phyloP scores from a whole-genome alignment of 2,797 vertebrate species.

The Acanthurus tractus region DNA sequence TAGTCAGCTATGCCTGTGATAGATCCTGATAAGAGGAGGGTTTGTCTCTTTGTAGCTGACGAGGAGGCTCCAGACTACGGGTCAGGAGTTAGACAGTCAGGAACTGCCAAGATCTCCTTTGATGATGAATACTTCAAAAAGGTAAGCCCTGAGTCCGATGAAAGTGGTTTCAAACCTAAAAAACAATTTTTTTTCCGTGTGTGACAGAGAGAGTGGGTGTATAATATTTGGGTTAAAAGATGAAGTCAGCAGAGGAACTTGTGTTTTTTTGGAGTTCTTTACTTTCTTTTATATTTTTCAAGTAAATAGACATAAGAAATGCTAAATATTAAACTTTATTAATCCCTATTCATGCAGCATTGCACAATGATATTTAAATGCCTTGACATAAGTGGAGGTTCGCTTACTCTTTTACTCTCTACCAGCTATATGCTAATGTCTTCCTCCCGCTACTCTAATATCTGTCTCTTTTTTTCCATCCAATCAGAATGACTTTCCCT shows the following conservation, averaged over 20 bases:
- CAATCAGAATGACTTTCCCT: slow-evolving; percentile 90
- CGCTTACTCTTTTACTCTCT: background rate
- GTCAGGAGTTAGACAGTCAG: slow-evolving; percentile 97
- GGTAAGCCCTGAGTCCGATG: slow-evolving; percentile 80
- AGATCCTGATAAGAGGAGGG: slow-evolving; percentile 52
- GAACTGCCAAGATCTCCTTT: slow-evolving; percentile 98
- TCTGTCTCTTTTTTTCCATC: slow-evolving; percentile 15
- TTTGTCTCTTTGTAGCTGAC: slow-evolving; percentile 87
- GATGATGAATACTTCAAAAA: slow-evolving; percentile 97
- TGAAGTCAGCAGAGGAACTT: slow-evolving; percentile 10
- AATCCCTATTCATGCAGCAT: background rate
- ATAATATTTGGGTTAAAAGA: slow-evolving; percentile 11
- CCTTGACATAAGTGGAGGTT: slow-evolving; percentile 13
- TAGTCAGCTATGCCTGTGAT: slow-evolving; percentile 24
- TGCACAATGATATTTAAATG: background rate
- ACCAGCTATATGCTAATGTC: slow-evolving; percentile 54
- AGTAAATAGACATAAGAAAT: background rate
- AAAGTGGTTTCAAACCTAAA: slow-evolving; percentile 26
- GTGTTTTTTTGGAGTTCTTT: slow-evolving; percentile 5
- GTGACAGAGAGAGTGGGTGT: slow-evolving; percentile 1
- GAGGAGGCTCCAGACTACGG: slow-evolving; percentile 99
- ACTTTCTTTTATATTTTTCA: background rate
- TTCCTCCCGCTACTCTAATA: background rate
- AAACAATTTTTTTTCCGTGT: background rate
- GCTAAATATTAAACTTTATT: background rate